Evolutionary conservation across 1,140 invertebrate genomes (phyloP).

Genomic region (Apis laboriosa): DNA sequence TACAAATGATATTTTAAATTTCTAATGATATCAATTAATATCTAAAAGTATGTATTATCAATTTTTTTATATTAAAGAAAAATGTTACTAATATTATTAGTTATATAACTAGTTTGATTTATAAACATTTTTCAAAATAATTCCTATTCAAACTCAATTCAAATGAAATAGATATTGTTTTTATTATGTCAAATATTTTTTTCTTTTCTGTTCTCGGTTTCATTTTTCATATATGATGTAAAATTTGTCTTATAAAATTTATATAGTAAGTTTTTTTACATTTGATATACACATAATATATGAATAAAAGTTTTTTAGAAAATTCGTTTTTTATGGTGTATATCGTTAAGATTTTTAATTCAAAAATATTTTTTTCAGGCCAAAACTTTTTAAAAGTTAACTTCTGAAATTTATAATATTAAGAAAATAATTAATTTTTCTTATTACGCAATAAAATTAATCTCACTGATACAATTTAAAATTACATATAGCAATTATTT

Average conservation of each 20-base stretch:
- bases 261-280: neutral
- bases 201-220: neutral
- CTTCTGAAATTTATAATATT: constrained; percentile 5
- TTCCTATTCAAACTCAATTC: neutral
- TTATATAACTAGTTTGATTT: neutral
- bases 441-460: neutral
- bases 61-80: neutral
- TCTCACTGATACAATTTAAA: neutral
- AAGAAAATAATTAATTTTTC: neutral
- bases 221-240: neutral
- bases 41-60: neutral
- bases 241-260: neutral
- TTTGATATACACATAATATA: neutral
- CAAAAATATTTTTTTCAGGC: neutral
- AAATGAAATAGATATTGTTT: neutral
- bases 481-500: neutral
- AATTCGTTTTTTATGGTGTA: neutral
- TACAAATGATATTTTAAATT: constrained; percentile 13
- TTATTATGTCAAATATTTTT: neutral
- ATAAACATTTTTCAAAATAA: constrained; percentile 8
- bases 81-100: neutral
- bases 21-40: neutral
- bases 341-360: neutral
- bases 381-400: neutral
- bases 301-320: neutral